Evolutionary conservation across 2,797 vertebrate species (phyloP).

Genomic region (Sebastes hubbsi): DNA sequence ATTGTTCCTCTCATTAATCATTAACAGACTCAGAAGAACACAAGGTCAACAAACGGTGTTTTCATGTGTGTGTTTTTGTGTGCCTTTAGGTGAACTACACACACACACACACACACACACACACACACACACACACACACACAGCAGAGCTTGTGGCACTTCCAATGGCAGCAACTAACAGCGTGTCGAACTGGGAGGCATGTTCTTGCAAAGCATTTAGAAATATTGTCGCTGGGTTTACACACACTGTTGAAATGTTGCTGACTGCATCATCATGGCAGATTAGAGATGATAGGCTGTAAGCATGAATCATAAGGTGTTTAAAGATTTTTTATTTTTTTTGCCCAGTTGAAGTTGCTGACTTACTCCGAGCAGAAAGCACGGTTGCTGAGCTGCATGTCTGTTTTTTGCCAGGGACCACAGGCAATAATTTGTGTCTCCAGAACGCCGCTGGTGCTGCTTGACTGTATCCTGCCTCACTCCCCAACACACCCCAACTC

Average conservation of each 20-base stretch:
- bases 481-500: conserved; percentile 41
- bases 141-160: conserved; percentile 79
- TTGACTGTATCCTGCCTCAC: conserved; percentile 82
- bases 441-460: conserved; percentile 87
- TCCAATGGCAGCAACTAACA: conserved; percentile 70
- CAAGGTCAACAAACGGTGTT: too few species aligned
- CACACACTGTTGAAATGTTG: conserved; percentile 19
- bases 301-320: conserved; percentile 53
- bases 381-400: conserved; percentile 72
- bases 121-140: conserved; percentile 21
- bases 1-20: too few species aligned
- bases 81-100: too few species aligned
- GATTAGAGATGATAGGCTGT: conserved; percentile 16
- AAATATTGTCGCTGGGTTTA: background rate
- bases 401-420: conserved; percentile 54
- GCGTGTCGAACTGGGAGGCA: conserved; percentile 51
- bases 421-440: conserved; percentile 50
- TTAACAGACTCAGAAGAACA: too few species aligned
- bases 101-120: conserved; percentile 1
- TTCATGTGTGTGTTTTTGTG: too few species aligned
- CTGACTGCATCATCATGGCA: conserved; percentile 15
- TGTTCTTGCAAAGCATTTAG: conserved; percentile 46
- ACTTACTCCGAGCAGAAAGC: conserved; percentile 79
- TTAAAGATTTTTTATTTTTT: background rate
- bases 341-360: conserved; percentile 84